Evolutionary conservation across 2,888 invertebrate genomes (phyloP).

Genomic region (Caradrina clavipalpis): DNA sequence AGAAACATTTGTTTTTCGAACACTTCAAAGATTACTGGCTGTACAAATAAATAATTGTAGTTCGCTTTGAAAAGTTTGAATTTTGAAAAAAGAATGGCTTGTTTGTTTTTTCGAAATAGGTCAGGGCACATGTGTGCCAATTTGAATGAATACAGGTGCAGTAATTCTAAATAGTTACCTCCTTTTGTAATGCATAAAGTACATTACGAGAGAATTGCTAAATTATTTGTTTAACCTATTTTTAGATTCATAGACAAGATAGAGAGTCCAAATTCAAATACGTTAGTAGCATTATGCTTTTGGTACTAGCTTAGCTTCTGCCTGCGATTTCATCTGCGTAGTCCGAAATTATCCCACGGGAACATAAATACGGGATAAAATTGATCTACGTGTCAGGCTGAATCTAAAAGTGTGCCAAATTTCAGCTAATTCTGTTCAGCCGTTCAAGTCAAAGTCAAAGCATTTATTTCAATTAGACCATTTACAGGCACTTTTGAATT

Average conservation of each 20-base stretch:
- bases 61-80: conserved; percentile 26
- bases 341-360: too few species aligned
- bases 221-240: too few species aligned
- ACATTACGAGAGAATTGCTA: too few species aligned
- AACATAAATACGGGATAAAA: too few species aligned
- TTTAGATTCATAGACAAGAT: not conserved
- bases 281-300: not conserved
- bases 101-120: conserved; percentile 4
- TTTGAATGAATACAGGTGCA: not conserved
- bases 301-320: too few species aligned
- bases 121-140: not conserved
- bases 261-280: conserved; percentile 4
- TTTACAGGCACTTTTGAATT: too few species aligned
- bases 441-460: too few species aligned
- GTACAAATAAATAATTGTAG: conserved; percentile 24
- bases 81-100: conserved; percentile 8
- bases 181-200: not conserved
- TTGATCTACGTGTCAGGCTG: too few species aligned
- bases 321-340: too few species aligned
- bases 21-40: conserved; percentile 26
- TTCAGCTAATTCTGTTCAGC: too few species aligned
- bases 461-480: too few species aligned
- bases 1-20: conserved; percentile 35
- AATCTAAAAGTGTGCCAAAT: too few species aligned
- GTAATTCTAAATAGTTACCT: not conserved